These are phyloP conservation scores for Amblyornis subalaris DNA, from an alignment of 2,113 vertebrate species.

Conservation along the genomic window DNA sequence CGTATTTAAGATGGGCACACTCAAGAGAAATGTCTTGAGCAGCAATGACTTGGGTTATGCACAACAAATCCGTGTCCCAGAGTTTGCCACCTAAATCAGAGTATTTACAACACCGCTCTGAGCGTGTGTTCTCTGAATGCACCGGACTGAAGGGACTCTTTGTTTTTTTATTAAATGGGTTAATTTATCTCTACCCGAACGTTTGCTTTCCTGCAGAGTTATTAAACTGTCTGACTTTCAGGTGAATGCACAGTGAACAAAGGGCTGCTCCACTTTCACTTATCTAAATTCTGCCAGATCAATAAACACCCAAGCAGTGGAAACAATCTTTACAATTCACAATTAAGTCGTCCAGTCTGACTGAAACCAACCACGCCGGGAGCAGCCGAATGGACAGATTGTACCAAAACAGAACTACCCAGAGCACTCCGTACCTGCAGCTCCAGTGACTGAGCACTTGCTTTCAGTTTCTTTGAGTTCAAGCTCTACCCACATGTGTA, in stretches of 20 bases:
- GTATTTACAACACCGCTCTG: neutral
- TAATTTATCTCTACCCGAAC: neutral
- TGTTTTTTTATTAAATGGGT: neutral
- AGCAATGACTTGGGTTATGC: neutral
- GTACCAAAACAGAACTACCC: neutral
- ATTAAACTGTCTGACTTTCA: neutral
- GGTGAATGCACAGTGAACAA: neutral
- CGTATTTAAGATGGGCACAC: neutral
- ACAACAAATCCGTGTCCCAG: neutral
- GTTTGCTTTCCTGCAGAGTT: neutral
- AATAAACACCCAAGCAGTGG: neutral
- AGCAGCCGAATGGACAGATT: fast-evolving
- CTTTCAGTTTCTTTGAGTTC: slow-evolving; percentile 38
- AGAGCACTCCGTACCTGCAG: fast-evolving
- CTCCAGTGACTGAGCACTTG: neutral
- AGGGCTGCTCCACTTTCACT: neutral
- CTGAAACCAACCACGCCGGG: neutral
- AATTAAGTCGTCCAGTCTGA: neutral
- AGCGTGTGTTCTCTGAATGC: fast-evolving
- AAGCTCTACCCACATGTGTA: neutral
- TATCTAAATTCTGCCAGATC: neutral
- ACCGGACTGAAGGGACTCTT: neutral
- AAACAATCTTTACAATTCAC: neutral
- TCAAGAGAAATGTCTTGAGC: neutral
- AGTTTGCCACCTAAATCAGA: neutral